Base-by-base conservation (phyloP, 2,113 vertebrate genomes). In the Sigmodon hispidus region DNA sequence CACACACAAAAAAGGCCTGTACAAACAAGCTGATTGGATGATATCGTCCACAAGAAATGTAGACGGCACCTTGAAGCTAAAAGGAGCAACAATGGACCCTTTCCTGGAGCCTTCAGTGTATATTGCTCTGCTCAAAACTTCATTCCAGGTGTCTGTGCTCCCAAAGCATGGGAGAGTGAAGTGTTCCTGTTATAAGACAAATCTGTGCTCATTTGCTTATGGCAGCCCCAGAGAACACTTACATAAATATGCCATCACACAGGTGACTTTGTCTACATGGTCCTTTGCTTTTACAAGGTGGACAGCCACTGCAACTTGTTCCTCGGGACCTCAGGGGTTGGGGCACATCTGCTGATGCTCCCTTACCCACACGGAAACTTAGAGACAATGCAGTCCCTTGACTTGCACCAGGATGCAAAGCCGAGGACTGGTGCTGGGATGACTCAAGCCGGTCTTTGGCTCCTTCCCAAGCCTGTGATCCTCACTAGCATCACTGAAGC, bases 361-460 rank as follows among this genome's bases (percentile, higher is more conserved):
- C 65, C 55, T 67, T 76, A 76, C 21, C 26, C 50, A 43, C 19
- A 52, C 52, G 34, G 83, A 93, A 83, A 91, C 40, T 0, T 0
- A 94, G 76, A 59, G 61, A 40, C 84, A 80, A 34, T 67, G 43
- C 52, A 22, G 43, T 52, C 72, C n/a, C 76, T 63, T 75, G 43
- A 83, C 36, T 86, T 65, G 52, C 57, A n/a, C 1, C 19, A 52
- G 80, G 48, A 48, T 19, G 26, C n/a, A 34, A 29, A 34, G 69
- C 90, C 80, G n/a, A 26, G 73, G 3, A 55, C 3, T 2, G 26
- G 45, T 21, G 73, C 70, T 36, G 29, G 36, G 36, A 15, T 69
- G 92, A 90, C 80, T 86, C 95, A 96, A 57, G 73, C 22, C 59
- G 29, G 4, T 36, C 48, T 63, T 70, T 95, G 95, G 86, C 76